Evolutionary conservation across 1,140 invertebrate genomes (phyloP).

Genomic region (Micrasema minimum): DNA sequence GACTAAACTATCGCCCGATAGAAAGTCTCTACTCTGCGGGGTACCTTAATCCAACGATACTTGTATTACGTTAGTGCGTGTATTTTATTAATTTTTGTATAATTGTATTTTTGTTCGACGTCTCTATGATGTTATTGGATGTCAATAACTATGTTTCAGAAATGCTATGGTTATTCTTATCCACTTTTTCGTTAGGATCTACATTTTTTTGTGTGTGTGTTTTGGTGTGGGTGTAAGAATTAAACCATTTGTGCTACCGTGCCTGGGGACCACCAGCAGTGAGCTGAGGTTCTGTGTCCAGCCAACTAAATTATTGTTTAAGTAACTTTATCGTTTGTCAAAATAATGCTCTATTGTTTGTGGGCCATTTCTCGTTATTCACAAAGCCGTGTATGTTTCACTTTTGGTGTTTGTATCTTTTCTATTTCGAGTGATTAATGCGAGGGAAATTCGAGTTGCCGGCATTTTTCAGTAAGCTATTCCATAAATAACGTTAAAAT

Average conservation of each 20-base stretch:
- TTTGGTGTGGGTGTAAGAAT: conserved; percentile 15
- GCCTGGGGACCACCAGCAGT: conserved; percentile 23
- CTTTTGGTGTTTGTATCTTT: not conserved
- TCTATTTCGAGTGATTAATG: conserved; percentile 13
- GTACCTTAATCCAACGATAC: too few relatives aligned
- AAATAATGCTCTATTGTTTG: conserved; percentile 38
- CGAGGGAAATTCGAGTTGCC: not conserved
- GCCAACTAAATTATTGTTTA: conserved; percentile 28
- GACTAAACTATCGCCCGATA: too few relatives aligned
- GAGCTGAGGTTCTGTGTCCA: conserved; percentile 4
- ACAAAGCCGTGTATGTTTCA: conserved; percentile 3
- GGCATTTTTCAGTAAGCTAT: conserved; percentile 6
- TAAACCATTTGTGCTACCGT: conserved; percentile 18
- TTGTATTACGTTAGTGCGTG: too few relatives aligned
- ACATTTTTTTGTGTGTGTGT: conserved; percentile 6
- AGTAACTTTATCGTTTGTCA: conserved; percentile 39
- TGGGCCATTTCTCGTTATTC: conserved; percentile 11
- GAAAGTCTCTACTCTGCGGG: too few relatives aligned
- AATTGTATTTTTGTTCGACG: too few relatives aligned
- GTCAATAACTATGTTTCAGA: too few relatives aligned
- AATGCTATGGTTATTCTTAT: too few relatives aligned
- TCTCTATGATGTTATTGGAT: too few relatives aligned
- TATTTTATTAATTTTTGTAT: too few relatives aligned
- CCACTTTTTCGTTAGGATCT: too few relatives aligned
- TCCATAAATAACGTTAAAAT: too few relatives aligned